These are phyloP conservation scores for Drosophila albomicans DNA, from an alignment of 1,140 invertebrate species.

Conservation along the genomic window DNA sequence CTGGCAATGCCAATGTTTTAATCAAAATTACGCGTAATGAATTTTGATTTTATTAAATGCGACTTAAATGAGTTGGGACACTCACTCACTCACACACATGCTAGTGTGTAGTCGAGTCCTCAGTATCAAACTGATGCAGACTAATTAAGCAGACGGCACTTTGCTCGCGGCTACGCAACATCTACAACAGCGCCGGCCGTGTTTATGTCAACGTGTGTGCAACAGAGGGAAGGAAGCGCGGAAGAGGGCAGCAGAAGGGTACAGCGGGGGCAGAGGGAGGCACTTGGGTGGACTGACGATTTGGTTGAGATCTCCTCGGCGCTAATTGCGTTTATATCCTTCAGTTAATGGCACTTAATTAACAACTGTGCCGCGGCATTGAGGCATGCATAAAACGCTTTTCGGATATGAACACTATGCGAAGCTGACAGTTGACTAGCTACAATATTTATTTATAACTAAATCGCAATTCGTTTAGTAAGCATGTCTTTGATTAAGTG, in stretches of 20 bases:
- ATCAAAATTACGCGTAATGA: slow-evolving; percentile 82
- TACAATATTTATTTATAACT: slow-evolving; percentile 37
- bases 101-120: not conserved
- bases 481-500: not conserved
- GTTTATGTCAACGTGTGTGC: slow-evolving; percentile 33
- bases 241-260: not conserved
- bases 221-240: not conserved
- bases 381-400: slow-evolving; percentile 57
- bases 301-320: slow-evolving; percentile 79
- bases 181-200: slow-evolving; percentile 73
- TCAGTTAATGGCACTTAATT: slow-evolving; percentile 84
- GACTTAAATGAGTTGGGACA: slow-evolving; percentile 79
- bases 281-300: slow-evolving; percentile 43
- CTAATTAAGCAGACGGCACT: slow-evolving; percentile 81
- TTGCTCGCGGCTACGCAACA: slow-evolving; percentile 72
- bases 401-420: slow-evolving; percentile 45
- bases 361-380: slow-evolving; percentile 78
- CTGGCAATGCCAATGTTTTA: slow-evolving; percentile 71
- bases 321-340: slow-evolving; percentile 84
- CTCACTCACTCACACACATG: not conserved
- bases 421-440: slow-evolving; percentile 42
- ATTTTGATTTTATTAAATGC: slow-evolving; percentile 84
- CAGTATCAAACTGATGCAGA: slow-evolving; percentile 52
- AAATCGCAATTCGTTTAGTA: not conserved
- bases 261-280: not conserved